phyloP scores from a whole-genome alignment of 2,113 vertebrate genomes.

The Redunca redunca region DNA sequence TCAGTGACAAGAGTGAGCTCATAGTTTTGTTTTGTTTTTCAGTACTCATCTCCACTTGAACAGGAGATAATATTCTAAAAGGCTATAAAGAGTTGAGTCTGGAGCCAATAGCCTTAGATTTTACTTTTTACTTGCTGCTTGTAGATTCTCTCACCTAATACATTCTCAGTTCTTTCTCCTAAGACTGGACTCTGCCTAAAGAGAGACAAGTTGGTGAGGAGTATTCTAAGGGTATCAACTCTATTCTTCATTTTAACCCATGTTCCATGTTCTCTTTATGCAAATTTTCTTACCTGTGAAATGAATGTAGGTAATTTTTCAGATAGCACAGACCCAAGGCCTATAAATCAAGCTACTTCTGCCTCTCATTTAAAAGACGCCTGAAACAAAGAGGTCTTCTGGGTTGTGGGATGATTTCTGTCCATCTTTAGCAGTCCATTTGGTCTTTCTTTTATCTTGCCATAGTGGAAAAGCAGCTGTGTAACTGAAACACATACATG shows the following conservation, averaged over 20 bases:
- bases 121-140: background rate
- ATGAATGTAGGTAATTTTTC: background rate
- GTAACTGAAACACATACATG: background rate
- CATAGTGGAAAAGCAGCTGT: background rate
- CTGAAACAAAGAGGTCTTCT: background rate
- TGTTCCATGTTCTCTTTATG: background rate
- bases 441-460: background rate
- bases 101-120: background rate
- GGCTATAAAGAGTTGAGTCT: background rate
- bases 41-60: background rate
- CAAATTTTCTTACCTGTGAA: background rate
- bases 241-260: background rate
- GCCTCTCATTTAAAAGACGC: background rate
- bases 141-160: background rate
- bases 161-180: background rate
- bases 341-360: background rate
- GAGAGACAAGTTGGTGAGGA: background rate
- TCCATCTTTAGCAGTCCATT: background rate
- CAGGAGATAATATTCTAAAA: background rate
- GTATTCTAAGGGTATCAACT: background rate
- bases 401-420: accelerated
- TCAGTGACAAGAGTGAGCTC: background rate
- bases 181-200: background rate
- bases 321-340: background rate
- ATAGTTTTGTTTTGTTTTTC: background rate